Evolutionary conservation across 2,113 vertebrate genomes (phyloP), one percentile per base, ranked within the genome.

Genomic region (Nothocercus julius): DNA sequence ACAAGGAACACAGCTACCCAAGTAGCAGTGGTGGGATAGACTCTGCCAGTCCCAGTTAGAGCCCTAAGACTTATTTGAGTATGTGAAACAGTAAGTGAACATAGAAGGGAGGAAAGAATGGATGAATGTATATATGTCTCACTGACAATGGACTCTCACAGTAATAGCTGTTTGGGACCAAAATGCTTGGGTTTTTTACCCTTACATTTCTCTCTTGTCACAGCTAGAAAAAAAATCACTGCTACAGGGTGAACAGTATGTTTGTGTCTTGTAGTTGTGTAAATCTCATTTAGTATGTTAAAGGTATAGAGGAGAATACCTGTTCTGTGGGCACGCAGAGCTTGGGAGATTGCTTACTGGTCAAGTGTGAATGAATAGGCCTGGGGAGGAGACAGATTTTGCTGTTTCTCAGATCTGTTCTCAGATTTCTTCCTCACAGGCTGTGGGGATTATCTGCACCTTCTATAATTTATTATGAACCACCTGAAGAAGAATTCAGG

Each of bases 401-500:
- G 78, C 40, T 63, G 58, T 67, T 9, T 85, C 54, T 89, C 34
- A 49, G 49, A 49, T 49, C 49, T 49, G 21, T 49, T 49, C 49
- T 49, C 49, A 49, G 21, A 49, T 49, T 49, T 49, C 49, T 49
- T 49, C 49, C 21, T 21, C 49, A 70, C 27, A 70, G 73, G n/a
- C n/a, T 86, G 30, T 53, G 69, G 47, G 12, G 16, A 42, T 77
- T 80, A 56, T 90, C 87, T 93, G 13, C 30, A 61, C 27, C 18
- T 74, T 90, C 25, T 80, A 27, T 86, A 90, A 89, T 81, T 88
- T 58, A 62, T 89, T 95, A 75, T 75, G 18, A 89, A 42, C 45
- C 36, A 75, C 0, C 59, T 59, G 42, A 93, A n/a, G 13, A 81
- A 83, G 51, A 86, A 95, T 59, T 62, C 69, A 62, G 86, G 45